Conservation (phyloP, 2,888 invertebrate species). For the Hipparchia semele region DNA sequence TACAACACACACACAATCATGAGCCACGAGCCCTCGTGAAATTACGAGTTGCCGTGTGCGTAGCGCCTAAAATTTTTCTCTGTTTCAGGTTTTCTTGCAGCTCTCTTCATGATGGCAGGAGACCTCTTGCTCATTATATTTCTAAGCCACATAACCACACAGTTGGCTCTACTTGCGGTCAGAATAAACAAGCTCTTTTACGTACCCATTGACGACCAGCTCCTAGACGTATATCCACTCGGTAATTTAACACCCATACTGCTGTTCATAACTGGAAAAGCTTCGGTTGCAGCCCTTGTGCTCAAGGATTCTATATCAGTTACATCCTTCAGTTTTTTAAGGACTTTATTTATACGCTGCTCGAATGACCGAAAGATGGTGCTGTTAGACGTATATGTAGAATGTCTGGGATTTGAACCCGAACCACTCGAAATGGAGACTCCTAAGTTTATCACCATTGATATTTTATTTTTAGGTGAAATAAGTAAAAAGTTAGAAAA, state of each 20-base stretch:
- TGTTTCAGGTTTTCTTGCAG: constrained; percentile 55
- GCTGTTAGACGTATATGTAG: too few species aligned
- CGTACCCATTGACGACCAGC: constrained; percentile 58
- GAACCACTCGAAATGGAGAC: too few species aligned
- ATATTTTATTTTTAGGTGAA: background rate
- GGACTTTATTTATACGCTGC: too few species aligned
- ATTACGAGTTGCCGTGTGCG: too few species aligned
- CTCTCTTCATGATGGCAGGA: constrained; percentile 62
- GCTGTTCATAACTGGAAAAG: background rate
- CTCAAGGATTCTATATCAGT: too few species aligned
- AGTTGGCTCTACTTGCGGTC: constrained; percentile 62
- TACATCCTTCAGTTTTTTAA: too few species aligned
- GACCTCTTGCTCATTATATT: constrained; percentile 66
- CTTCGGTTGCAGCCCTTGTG: too few species aligned
- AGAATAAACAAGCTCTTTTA: constrained; percentile 56
- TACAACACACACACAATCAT: too few species aligned
- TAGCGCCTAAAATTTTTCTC: background rate
- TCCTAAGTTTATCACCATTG: too few species aligned
- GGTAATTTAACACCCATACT: constrained; percentile 49
- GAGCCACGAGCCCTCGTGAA: too few species aligned
- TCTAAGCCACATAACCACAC: constrained; percentile 65
- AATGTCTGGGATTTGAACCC: too few species aligned
- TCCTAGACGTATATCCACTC: constrained; percentile 55
- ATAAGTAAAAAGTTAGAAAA: background rate
- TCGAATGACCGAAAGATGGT: too few species aligned